These are phyloP conservation scores for Sussaba pulchella DNA, from an alignment of 2,888 invertebrate genomes.

Conservation along the genomic window DNA sequence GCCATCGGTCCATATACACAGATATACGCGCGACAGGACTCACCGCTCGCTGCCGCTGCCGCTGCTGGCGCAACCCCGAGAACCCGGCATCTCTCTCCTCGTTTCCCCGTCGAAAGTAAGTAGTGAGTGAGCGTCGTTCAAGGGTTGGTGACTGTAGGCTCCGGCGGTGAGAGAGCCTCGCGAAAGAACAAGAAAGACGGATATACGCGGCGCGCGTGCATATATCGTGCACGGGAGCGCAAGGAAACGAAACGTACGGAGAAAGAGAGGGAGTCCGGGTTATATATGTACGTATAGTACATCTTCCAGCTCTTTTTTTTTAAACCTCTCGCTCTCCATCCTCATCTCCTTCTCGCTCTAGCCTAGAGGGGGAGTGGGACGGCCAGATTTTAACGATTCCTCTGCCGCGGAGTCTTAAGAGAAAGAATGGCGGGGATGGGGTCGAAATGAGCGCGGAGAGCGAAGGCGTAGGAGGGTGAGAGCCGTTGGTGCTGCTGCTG, in stretches of 20 bases:
- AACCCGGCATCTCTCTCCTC: conserved; percentile 28
- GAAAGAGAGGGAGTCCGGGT: conserved; percentile 38
- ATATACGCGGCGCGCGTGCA: conserved; percentile 23
- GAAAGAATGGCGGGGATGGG: conserved; percentile 83
- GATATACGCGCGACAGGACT: conserved; percentile 21
- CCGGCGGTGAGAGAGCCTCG: conserved; percentile 70
- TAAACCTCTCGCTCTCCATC: conserved; percentile 1
- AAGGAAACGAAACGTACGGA: conserved; percentile 65
- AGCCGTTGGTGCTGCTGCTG: conserved; percentile 49
- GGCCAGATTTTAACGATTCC: conserved; percentile 85
- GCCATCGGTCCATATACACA: conserved; percentile 12
- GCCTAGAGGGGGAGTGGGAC: conserved; percentile 75
- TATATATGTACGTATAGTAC: conserved; percentile 27
- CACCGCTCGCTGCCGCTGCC: no score
- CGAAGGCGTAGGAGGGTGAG: conserved; percentile 55
- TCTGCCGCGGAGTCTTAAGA: conserved; percentile 84
- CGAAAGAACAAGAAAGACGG: conserved; percentile 64
- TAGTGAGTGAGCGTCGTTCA: conserved; percentile 81
- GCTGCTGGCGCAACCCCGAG: no score
- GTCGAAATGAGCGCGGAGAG: conserved; percentile 69
- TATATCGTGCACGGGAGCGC: conserved; percentile 61
- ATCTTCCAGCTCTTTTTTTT: conserved; percentile 13
- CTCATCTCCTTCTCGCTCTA: conserved; percentile 5
- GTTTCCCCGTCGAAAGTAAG: conserved; percentile 77
- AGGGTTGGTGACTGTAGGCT: conserved; percentile 83